Evolutionary conservation across 35 echinoderm and acorn worm species (phyloP).

Genomic region (Hemicentrotus pulcherrimus): DNA sequence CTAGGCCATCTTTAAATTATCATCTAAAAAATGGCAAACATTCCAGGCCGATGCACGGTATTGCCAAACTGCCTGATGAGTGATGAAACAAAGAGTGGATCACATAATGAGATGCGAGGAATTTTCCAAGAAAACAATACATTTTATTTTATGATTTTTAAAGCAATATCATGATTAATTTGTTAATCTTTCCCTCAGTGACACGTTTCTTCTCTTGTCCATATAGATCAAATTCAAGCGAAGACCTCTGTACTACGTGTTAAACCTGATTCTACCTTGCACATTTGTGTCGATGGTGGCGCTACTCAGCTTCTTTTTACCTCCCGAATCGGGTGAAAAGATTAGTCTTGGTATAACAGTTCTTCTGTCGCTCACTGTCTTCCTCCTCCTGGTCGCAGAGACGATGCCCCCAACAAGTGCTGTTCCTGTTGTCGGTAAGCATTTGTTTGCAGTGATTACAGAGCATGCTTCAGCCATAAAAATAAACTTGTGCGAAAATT

Average conservation of each 20-base stretch:
- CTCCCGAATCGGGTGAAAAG: slow-evolving; percentile 92
- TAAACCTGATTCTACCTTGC: slow-evolving; percentile 87
- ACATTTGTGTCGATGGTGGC: slow-evolving; percentile 89
- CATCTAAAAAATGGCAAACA: too few relatives aligned
- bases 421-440: slow-evolving; percentile 86
- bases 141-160: background rate
- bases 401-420: slow-evolving; percentile 94
- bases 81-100: background rate
- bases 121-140: background rate
- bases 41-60: too few relatives aligned
- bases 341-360: slow-evolving; percentile 92
- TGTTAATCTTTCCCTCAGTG: background rate
- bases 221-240: slow-evolving; percentile 71
- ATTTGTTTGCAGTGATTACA: background rate
- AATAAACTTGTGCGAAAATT: too few relatives aligned
- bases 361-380: slow-evolving; percentile 85
- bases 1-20: too few relatives aligned
- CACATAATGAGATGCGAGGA: background rate
- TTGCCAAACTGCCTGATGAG: too few relatives aligned
- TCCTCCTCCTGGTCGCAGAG: slow-evolving; percentile 86
- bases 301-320: slow-evolving; percentile 89
- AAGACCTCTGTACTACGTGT: slow-evolving; percentile 88
- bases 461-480: too few relatives aligned
- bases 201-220: background rate
- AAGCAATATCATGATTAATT: background rate